Evolutionary conservation across 2,113 vertebrate genomes (phyloP).

Genomic region (Tylochromis polylepis): DNA sequence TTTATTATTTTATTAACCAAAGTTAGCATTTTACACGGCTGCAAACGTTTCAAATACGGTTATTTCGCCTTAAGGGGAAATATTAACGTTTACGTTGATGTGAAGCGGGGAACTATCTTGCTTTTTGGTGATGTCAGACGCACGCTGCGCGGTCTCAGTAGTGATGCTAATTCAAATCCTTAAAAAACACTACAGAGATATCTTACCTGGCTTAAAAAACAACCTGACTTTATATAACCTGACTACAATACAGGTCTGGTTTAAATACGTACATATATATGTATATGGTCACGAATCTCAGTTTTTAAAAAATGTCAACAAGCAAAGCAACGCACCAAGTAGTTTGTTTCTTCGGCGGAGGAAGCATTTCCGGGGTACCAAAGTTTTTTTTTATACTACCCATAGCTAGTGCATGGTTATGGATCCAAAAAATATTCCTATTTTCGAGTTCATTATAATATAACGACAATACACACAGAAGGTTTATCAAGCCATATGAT

Average conservation of each 20-base stretch:
- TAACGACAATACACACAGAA: background rate
- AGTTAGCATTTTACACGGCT: background rate
- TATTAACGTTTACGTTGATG: background rate
- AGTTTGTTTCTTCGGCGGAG: background rate
- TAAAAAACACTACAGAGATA: background rate
- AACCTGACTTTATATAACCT: background rate
- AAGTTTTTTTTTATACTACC: background rate
- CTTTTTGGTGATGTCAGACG: conserved; percentile 26
- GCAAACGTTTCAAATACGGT: background rate
- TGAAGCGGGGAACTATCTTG: conserved; percentile 18
- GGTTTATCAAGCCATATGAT: background rate
- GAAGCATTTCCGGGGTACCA: conserved; percentile 24
- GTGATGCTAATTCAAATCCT: conserved; percentile 7
- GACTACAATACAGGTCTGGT: accelerated
- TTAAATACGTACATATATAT: background rate
- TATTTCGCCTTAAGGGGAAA: background rate
- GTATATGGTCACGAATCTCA: background rate
- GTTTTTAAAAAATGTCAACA: background rate
- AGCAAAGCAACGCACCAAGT: background rate
- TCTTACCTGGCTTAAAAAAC: background rate
- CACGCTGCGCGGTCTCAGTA: conserved; percentile 3
- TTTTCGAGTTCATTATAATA: background rate
- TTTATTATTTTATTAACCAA: background rate
- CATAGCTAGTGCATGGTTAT: background rate
- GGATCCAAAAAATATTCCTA: background rate